Evolutionary conservation across 2,888 invertebrate species (phyloP), one percentile per base, ranked within the genome.

Genomic region (Tenodera sinensis): DNA sequence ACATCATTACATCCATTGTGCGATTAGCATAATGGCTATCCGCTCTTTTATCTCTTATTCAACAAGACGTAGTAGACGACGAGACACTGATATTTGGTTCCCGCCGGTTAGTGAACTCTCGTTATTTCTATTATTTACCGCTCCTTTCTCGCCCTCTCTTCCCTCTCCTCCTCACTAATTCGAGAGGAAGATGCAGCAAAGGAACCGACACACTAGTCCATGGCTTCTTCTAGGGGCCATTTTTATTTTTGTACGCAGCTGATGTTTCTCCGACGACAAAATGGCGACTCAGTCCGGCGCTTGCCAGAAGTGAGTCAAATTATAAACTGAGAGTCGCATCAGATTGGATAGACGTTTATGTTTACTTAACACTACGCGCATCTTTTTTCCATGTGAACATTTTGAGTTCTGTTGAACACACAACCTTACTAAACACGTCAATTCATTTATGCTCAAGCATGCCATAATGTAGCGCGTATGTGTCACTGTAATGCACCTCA

Each of bases 171-270:
- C 54, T 71, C 8, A 71, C 54, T 71, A 71, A 71, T 71, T 71
- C 54, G 54, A 71, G 54, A 71, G 54, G 54, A 71, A 71, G 20
- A 71, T 71, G 25, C 20, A 71, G 54, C 54, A 71, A 71, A 71
- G 54, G 54, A 71, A 71, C 54, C 54, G 54, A 71, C 54, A 15
- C 20, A 20, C 54, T 25, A 71, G 54, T 2, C 4, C 4, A 4
- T 71, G 54, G 54, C 54, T 71, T 71, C 54, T 71, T 85, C 85
- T n/a, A 47, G 47, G 85, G 47, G 47, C 25, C 85, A 47, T 85
- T 47, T 85, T 28, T 85, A 85, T 85, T 85, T 85, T 85, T 85
- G 42, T 47, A 85, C 85, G n/a, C 85, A 85, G 85, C 85, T 85
- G 42, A 47, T 71, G 54, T 71, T 71, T 71, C 54, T 20, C 6